These are phyloP conservation scores for Trachythela sp. DNA, from an alignment of 64 coral and sea anemone species.

Conservation along the genomic window DNA sequence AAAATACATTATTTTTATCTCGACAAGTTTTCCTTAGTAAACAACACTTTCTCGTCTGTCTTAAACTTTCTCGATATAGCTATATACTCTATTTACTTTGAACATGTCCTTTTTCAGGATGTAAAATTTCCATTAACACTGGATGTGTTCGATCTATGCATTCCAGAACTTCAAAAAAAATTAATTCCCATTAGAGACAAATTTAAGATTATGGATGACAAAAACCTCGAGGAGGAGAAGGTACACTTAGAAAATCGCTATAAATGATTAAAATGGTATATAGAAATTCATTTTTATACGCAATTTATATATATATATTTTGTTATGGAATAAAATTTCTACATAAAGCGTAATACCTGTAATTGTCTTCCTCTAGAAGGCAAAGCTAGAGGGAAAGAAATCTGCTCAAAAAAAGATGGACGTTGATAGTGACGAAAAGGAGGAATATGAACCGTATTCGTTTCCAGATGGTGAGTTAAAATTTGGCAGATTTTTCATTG, in stretches of 20 bases:
- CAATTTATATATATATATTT: too few species aligned
- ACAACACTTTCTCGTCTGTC: too few species aligned
- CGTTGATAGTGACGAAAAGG: conserved; percentile 68
- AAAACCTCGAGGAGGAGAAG: conserved; percentile 72
- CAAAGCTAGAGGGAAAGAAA: conserved; percentile 45
- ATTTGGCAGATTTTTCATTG: not conserved
- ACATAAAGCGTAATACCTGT: too few species aligned
- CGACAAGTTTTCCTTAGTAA: too few species aligned
- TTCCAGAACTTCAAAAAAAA: conserved; percentile 78
- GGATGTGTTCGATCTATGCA: conserved; percentile 85
- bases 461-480: conserved; percentile 65
- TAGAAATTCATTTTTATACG: too few species aligned
- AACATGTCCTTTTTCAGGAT: conserved; percentile 47
- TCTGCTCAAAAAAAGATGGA: conserved; percentile 67
- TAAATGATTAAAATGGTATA: too few species aligned
- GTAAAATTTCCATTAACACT: conserved; percentile 79
- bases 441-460: conserved; percentile 65
- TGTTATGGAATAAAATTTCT: too few species aligned
- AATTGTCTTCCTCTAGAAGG: conserved; percentile 40
- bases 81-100: too few species aligned
- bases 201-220: conserved; percentile 88
- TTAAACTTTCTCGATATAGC: too few species aligned
- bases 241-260: conserved; percentile 42
- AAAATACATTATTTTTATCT: too few species aligned
- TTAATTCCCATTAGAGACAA: conserved; percentile 61